Percentiles rank a stretch among this genome's conserved stretches.
These are phyloP conservation scores for Thecophora atra DNA, from an alignment of 2,888 invertebrate species.

Conservation along the genomic window DNA sequence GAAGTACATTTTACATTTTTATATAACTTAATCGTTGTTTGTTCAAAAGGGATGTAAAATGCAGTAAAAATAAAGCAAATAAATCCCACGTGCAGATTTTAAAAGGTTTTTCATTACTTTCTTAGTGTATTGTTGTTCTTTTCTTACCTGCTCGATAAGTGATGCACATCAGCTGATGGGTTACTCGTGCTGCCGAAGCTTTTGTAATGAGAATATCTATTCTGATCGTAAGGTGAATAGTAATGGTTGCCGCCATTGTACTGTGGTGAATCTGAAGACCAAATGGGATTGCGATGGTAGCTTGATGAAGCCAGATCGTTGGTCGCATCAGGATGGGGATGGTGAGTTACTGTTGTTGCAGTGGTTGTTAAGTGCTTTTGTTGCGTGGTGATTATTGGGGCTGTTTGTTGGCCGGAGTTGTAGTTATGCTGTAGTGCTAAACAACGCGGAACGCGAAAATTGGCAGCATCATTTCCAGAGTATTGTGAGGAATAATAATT, in stretches of 20 bases:
- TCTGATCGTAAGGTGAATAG: conserved; percentile 43
- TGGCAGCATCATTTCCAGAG: conserved; percentile 44
- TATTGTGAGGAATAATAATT: neutral
- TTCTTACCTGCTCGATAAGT: conserved; percentile 64
- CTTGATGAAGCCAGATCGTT: neutral
- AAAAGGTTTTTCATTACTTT: no score
- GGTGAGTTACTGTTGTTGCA: conserved; percentile 36
- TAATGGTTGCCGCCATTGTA: conserved; percentile 45
- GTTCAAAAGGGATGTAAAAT: no score
- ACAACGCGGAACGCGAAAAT: conserved; percentile 55
- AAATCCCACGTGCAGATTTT: no score
- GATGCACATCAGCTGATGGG: conserved; percentile 63
- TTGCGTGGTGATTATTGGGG: conserved; percentile 24
- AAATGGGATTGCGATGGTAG: conserved; percentile 58
- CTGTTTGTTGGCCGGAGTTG: conserved; percentile 47
- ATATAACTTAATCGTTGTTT: no score
- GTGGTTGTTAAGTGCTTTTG: conserved; percentile 36
- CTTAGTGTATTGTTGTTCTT: neutral
- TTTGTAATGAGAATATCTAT: conserved; percentile 44
- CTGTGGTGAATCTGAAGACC: conserved; percentile 60
- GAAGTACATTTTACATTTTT: no score
- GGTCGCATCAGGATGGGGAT: neutral
- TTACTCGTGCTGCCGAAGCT: conserved; percentile 52
- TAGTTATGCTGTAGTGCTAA: conserved; percentile 55
- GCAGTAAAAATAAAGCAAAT: no score